Base-by-base conservation (phyloP, 1,140 invertebrate species). In the Leptoteleia sp. region DNA sequence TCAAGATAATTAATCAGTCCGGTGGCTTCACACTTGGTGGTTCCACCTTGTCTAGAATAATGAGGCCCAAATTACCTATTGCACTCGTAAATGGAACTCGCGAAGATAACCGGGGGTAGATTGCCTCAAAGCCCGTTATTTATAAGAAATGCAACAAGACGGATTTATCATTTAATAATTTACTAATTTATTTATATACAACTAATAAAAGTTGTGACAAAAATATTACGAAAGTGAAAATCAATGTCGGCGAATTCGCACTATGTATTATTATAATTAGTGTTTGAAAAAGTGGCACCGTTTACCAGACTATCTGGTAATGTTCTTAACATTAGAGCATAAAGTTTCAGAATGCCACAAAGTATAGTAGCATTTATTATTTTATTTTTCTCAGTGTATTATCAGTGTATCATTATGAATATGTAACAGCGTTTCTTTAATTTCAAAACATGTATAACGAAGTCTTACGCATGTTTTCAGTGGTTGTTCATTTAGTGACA, bases 1-100 rank as follows among this genome's bases (percentile, higher is more conserved):
- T 85, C 86, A 75, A 38, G 55, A 71, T 81, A 85, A 88, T 88
- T 88, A 87, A 88, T 86, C 85, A 72, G 82, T 71, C 79, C 65
- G 76, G 40, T 80, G 81, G 84, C 85, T 87, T 87, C 82, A 85
- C 84, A 87, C 84, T 84, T 83, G 81, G 71, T 87, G 82, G 64
- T 59, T 65, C 82, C 86, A 88, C 85, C 86, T 88, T 88, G 84
- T 83, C 48, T 22, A 31, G 48, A 81, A 82, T 83, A 83, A 84
- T 79, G 68, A 57, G 76, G 79, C 48, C 75, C 48, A 79, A 75
- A 72, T 64, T 76, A 82, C 47, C 61, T 67, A 45, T 27, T 43
- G 33, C 45, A 47, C 72, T 67, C 40, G 52, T 71, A 67, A 72
- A 72, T 59, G 43, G 22, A 65, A 70, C 62, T 31, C 31, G 13